Evolutionary conservation across 2,797 vertebrate species (phyloP).

Genomic region (Gouania willdenowi): DNA sequence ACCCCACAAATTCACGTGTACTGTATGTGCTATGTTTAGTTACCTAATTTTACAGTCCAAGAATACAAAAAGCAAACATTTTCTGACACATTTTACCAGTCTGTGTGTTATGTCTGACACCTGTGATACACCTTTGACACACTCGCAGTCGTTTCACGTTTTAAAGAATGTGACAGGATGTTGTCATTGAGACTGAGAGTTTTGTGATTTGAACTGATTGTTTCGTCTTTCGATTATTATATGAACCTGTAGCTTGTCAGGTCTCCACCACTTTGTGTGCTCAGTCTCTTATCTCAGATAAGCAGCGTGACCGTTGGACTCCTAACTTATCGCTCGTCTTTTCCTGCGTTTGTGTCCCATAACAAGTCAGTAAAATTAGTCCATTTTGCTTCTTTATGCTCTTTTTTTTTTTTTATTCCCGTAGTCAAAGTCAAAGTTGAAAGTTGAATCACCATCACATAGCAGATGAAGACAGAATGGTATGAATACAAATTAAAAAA

Average conservation of each 20-base stretch:
- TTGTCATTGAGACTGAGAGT: background rate
- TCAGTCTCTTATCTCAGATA: constrained; percentile 34
- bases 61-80: too few relatives aligned
- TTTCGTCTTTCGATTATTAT: background rate
- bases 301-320: constrained; percentile 39
- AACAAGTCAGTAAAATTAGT: too few relatives aligned
- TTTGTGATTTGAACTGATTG: background rate
- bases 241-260: background rate
- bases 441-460: too few relatives aligned
- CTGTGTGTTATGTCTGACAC: background rate
- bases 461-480: too few relatives aligned
- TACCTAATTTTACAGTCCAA: background rate
- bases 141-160: background rate
- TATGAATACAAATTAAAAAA: too few relatives aligned
- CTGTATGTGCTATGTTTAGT: background rate
- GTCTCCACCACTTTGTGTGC: constrained; percentile 1
- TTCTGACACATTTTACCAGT: too few relatives aligned
- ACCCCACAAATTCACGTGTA: background rate
- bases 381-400: too few relatives aligned
- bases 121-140: too few relatives aligned
- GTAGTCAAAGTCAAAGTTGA: too few relatives aligned
- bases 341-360: too few relatives aligned
- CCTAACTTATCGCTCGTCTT: too few relatives aligned
- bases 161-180: background rate
- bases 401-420: too few relatives aligned